Evolutionary conservation across 2,797 vertebrate species (phyloP), one percentile per base, ranked within the genome.

Genomic region (Eulemur coronatus): DNA sequence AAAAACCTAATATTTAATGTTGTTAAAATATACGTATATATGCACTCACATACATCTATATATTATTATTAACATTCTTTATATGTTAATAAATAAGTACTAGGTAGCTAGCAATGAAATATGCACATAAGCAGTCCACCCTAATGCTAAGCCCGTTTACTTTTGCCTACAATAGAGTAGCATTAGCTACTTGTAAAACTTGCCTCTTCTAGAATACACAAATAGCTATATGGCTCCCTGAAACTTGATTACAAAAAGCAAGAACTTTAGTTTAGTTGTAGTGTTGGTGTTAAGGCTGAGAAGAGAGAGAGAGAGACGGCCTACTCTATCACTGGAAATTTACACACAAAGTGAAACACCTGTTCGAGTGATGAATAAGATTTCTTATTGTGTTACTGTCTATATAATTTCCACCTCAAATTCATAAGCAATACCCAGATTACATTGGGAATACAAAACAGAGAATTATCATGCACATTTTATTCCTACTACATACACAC

Each of bases 281-380:
- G 94, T 97, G 94, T 92, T 98, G 96, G 97, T 97, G 98, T 97
- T 97, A 97, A 97, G 95, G 69, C 96, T 97, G 94, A 98, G 79
- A 97, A 97, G 91, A 97, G 95, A 97, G 93, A 97, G 95, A 97
- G 95, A 98, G 96, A 98, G 43, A 43, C 94, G 98, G 96, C 85
- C 85, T 97, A 98, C 90, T 98, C 96, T 96, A 97, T 98, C 97
- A 98, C 86, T 97, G 94, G 96, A 98, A 98, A 98, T 98, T 98
- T 98, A 98, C 92, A 97, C 97, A 97, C 93, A 98, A 98, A 98
- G 95, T 80, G 70, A 4, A 98, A 94, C 82, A 96, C 59, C 96
- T 93, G 81, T 98, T 97, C 98, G 70, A 89, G 73, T 98, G 98
- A 99, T 98, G 97, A 97, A 98, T 98, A 91, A 69, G 84, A 96